Evolutionary conservation across 2,113 vertebrate species (phyloP).

Genomic region (Percina caprodes): DNA sequence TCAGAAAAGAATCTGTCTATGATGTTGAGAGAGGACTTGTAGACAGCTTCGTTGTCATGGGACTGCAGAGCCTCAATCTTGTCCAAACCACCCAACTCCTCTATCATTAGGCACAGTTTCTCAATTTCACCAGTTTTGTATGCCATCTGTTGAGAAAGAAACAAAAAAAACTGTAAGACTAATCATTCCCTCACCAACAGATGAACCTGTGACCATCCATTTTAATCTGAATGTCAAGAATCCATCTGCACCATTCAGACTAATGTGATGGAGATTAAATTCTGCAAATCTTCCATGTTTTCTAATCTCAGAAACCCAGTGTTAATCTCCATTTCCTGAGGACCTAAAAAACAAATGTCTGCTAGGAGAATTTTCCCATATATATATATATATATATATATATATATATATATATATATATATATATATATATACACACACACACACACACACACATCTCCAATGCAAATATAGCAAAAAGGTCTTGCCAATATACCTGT

Average conservation of each 20-base stretch:
- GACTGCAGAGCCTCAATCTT: slow-evolving; percentile 92
- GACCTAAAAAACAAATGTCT: neutral
- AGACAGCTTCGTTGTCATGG: slow-evolving; percentile 90
- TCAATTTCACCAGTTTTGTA: slow-evolving; percentile 88
- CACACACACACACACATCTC: too few relatives aligned
- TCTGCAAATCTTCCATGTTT: slow-evolving; percentile 2
- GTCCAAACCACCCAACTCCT: slow-evolving; percentile 91
- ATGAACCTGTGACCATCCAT: neutral
- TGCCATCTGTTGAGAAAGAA: slow-evolving; percentile 84
- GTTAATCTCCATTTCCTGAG: neutral
- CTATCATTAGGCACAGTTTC: slow-evolving; percentile 90
- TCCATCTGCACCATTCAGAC: neutral
- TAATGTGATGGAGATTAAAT: neutral
- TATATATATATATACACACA: too few relatives aligned
- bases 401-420: too few relatives aligned
- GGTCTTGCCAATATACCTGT: slow-evolving; percentile 33
- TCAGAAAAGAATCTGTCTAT: slow-evolving; percentile 93
- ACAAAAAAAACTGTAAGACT: accelerated
- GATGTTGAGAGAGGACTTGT: slow-evolving; percentile 88
- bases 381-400: too few relatives aligned
- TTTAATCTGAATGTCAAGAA: slow-evolving; percentile 9
- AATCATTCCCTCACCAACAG: neutral
- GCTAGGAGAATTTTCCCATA: too few relatives aligned
- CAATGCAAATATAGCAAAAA: neutral
- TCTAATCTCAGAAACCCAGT: neutral